phyloP scores from a whole-genome alignment of 2,797 vertebrate species.

The Buceros bicornis region DNA sequence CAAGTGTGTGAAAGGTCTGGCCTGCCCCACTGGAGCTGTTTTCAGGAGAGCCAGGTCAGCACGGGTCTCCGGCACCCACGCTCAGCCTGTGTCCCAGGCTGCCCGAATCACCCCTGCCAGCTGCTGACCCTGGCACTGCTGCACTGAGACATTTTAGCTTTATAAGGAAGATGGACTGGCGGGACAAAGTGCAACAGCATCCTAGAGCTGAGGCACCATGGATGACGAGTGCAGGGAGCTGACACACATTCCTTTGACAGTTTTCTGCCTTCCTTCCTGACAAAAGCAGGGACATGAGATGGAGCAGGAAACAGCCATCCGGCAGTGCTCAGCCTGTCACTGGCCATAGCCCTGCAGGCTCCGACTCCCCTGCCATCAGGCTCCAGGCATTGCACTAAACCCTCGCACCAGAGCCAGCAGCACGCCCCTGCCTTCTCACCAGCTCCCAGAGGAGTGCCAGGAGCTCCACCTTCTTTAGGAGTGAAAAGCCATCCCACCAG shows the following conservation, averaged over 20 bases:
- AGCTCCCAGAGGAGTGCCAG: background rate
- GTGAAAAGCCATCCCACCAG: background rate
- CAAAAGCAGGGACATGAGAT: background rate
- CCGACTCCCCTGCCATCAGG: fast-evolving
- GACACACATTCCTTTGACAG: background rate
- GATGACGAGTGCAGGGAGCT: background rate
- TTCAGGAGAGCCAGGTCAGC: background rate
- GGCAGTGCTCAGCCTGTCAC: fast-evolving
- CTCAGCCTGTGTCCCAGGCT: background rate
- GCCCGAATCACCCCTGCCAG: fast-evolving
- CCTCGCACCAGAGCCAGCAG: background rate
- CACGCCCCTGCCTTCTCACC: background rate
- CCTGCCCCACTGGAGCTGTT: slow-evolving; percentile 29
- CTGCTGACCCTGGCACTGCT: fast-evolving
- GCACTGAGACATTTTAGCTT: background rate
- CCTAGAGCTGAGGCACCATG: background rate
- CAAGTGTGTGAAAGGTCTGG: slow-evolving; percentile 75
- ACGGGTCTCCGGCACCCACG: background rate
- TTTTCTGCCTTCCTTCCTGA: background rate
- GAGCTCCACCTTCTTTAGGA: fast-evolving
- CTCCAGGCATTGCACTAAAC: background rate
- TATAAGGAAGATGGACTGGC: slow-evolving; percentile 19
- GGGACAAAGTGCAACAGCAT: background rate
- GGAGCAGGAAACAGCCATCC: background rate
- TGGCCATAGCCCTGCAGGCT: background rate